Evolutionary conservation across 2,797 vertebrate species (phyloP).

Genomic region (Amniataba percoides): DNA sequence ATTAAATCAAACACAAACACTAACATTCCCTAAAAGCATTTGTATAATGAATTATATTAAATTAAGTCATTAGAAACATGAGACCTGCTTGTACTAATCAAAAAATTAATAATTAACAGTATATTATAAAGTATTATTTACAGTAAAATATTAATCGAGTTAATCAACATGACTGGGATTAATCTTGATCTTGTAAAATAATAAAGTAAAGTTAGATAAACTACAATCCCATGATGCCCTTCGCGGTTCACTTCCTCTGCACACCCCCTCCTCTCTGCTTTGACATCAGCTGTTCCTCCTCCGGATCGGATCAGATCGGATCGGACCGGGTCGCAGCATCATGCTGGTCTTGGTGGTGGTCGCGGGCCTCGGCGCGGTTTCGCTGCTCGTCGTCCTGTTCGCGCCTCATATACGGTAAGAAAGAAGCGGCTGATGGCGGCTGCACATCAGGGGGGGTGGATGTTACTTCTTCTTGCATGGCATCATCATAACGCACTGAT

Average conservation of each 20-base stretch:
- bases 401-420: slow-evolving; percentile 84
- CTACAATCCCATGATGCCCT: slow-evolving; percentile 84
- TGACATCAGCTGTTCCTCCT: slow-evolving; percentile 78
- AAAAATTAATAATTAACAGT: too few relatives aligned
- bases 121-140: too few relatives aligned
- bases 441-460: slow-evolving; percentile 24
- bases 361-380: slow-evolving; percentile 73
- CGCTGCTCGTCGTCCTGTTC: slow-evolving; percentile 79
- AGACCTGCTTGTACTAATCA: not conserved
- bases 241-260: slow-evolving; percentile 10
- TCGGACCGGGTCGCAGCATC: slow-evolving; percentile 36
- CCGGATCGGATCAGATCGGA: slow-evolving; percentile 25
- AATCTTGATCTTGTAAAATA: not conserved
- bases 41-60: not conserved
- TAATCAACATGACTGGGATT: too few relatives aligned
- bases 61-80: not conserved
- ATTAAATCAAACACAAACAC: not conserved
- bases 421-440: slow-evolving; percentile 29
- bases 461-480: slow-evolving; percentile 30
- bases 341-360: slow-evolving; percentile 76
- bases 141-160: too few relatives aligned
- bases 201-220: slow-evolving; percentile 42
- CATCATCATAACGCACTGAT: slow-evolving; percentile 41
- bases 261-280: slow-evolving; percentile 31
- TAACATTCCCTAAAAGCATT: not conserved